phyloP scores from a whole-genome alignment of 2,797 vertebrate genomes.

The Lateolabrax maculatus region DNA sequence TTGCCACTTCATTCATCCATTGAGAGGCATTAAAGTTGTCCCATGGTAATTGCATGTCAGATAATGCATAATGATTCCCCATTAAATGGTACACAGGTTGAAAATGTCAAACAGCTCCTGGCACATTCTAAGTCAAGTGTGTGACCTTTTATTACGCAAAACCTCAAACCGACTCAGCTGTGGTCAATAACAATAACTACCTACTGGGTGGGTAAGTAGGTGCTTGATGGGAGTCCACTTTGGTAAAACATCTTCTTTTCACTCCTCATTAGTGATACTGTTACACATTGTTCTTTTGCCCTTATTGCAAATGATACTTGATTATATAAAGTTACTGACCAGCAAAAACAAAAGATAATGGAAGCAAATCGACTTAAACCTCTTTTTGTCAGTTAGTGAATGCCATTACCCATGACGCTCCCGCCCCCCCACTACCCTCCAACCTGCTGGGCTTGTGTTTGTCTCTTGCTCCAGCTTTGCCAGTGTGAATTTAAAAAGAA shows the following conservation, averaged over 20 bases:
- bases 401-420: not conserved
- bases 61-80: not conserved
- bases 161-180: not conserved
- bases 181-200: constrained; percentile 29
- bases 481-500: not conserved
- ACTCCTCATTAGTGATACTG: constrained; percentile 15
- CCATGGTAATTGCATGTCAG: not conserved
- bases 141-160: constrained; percentile 33
- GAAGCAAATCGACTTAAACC: constrained; percentile 43
- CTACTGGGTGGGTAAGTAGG: constrained; percentile 11
- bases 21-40: not conserved
- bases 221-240: constrained; percentile 17
- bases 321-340: constrained; percentile 42
- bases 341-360: constrained; percentile 32
- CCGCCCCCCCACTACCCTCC: not conserved
- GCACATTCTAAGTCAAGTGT: not conserved
- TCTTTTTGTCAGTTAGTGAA: constrained; percentile 7
- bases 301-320: constrained; percentile 19
- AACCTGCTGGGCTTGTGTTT: constrained; percentile 5
- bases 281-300: constrained; percentile 12
- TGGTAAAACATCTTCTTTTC: constrained; percentile 17
- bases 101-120: constrained; percentile 37
- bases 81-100: not conserved
- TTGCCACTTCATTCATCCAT: constrained; percentile 16
- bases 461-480: not conserved